Base-by-base conservation (phyloP, 2,888 invertebrate genomes). In the Podotricha telesiphe region DNA sequence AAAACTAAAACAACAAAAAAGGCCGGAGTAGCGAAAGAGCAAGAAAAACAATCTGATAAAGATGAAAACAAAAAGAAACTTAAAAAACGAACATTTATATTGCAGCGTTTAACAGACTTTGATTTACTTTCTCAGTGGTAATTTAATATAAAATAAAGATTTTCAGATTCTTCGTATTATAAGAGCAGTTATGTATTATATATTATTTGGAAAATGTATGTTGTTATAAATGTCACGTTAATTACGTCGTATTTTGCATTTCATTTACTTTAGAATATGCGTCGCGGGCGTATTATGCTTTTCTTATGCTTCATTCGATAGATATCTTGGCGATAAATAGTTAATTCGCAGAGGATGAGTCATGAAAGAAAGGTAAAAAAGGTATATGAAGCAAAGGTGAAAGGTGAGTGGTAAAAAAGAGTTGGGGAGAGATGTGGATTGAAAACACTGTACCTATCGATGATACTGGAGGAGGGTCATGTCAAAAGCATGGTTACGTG, bases 71-170 rank as follows among this genome's bases (percentile, higher is more conserved):
- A 80, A 47, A 84, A 82, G 72, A 86, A 82, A 74, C 40, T 68
- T 0, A 90, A 90, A 69, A 90, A 89, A 73, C 83, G 86, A 0
- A 83, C 83, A 6, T 89, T 86, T 76, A 82, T 83, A 7, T 68
- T 91, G 77, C 91, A 91, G 76, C 80, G 91, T 4, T 74, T 91
- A 11, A 90, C 86, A 4, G 86, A 91, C 75, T 91, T 90, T 71
- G 91, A 91, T 81, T 82, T 91, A 67, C 47, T 91, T 20, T 91
- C 91, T 0, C 91, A 91, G 68, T 91, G 91, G 91, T 91, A 69
- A 37, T 62, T 47, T 62, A 7, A 28, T n/a, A 61, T 1, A 34
- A 34, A 48, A 48, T 48, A 37, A 58, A 22, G 6, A 34, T 37
- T 19, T 34, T 56, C 34, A 34, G 34, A 5, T 34, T 34, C 17